These are phyloP conservation scores for Ceraclea dissimilis DNA, from an alignment of 2,888 invertebrate species.

Conservation along the genomic window DNA sequence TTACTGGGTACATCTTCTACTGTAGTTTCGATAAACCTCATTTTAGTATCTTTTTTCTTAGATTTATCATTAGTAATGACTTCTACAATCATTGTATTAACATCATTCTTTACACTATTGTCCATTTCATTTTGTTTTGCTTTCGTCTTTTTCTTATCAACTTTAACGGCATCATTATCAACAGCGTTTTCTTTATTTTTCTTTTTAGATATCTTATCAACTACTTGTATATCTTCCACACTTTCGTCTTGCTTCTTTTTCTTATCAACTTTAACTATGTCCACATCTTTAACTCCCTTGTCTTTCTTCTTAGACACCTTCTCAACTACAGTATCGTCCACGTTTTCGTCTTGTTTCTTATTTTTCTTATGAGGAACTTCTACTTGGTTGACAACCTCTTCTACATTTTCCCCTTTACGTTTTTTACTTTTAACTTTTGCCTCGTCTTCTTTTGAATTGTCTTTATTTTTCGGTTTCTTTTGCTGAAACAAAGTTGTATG, in stretches of 20 bases:
- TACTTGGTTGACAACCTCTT: not conserved
- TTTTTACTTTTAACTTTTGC: not conserved
- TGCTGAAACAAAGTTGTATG: too few relatives aligned
- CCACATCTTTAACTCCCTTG: too few relatives aligned
- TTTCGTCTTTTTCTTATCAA: slow-evolving; percentile 27
- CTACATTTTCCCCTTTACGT: not conserved
- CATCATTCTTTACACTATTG: not conserved
- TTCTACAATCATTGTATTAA: not conserved
- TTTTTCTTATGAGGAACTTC: not conserved
- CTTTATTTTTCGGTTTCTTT: too few relatives aligned
- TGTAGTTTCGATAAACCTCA: slow-evolving; percentile 1
- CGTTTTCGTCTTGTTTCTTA: not conserved
- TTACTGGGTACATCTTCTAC: slow-evolving; percentile 7
- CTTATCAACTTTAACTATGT: too few relatives aligned
- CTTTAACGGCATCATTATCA: slow-evolving; percentile 27
- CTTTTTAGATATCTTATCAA: slow-evolving; percentile 31
- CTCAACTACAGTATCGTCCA: not conserved
- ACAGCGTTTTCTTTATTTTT: slow-evolving; percentile 35
- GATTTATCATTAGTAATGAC: slow-evolving; percentile 21
- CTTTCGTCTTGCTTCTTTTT: too few relatives aligned
- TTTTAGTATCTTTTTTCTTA: slow-evolving; percentile 4
- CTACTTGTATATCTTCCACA: too few relatives aligned
- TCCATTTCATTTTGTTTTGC: not conserved
- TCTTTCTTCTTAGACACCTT: too few relatives aligned
- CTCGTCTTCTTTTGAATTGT: too few relatives aligned